Evolutionary conservation across 2,113 vertebrate genomes (phyloP).

Genomic region (Grammomys surdaster): DNA sequence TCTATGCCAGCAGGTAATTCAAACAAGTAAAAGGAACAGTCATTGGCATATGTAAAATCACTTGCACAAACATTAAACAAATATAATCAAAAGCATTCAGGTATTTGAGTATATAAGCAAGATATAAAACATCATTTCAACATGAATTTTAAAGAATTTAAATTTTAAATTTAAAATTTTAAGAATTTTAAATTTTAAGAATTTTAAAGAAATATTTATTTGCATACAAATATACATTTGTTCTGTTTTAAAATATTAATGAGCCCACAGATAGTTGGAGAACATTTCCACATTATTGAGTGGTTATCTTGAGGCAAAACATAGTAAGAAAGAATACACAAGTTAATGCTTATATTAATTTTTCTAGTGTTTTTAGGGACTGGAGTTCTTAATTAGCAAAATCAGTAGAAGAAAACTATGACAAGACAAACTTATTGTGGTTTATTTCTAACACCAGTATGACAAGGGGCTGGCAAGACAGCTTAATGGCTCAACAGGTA

Average conservation of each 20-base stretch:
- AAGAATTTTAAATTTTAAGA: not conserved
- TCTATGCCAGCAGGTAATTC: conserved; percentile 10
- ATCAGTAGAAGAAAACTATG: conserved; percentile 47
- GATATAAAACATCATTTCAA: not conserved
- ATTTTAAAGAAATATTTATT: conserved; percentile 35
- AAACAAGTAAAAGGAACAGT: conserved; percentile 12
- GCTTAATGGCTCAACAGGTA: too few relatives aligned
- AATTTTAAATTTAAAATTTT: too few relatives aligned
- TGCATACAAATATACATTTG: conserved; percentile 5
- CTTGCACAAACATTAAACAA: not conserved
- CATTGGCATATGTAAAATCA: not conserved
- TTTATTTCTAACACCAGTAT: conserved; percentile 37
- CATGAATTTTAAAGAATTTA: conserved; percentile 28
- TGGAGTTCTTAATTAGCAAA: conserved; percentile 5
- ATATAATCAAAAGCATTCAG: not conserved
- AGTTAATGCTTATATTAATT: not conserved
- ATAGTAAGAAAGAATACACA: not conserved
- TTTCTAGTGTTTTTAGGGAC: not conserved
- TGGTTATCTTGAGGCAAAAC: conserved; percentile 2
- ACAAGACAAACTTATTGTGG: not conserved
- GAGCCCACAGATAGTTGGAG: not conserved
- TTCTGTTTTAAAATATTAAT: conserved; percentile 54
- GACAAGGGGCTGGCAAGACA: not conserved
- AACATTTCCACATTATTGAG: conserved; percentile 35
- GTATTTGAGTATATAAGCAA: not conserved